phyloP scores from a whole-genome alignment of 1,140 invertebrate genomes.

The Batillaria attramentaria region DNA sequence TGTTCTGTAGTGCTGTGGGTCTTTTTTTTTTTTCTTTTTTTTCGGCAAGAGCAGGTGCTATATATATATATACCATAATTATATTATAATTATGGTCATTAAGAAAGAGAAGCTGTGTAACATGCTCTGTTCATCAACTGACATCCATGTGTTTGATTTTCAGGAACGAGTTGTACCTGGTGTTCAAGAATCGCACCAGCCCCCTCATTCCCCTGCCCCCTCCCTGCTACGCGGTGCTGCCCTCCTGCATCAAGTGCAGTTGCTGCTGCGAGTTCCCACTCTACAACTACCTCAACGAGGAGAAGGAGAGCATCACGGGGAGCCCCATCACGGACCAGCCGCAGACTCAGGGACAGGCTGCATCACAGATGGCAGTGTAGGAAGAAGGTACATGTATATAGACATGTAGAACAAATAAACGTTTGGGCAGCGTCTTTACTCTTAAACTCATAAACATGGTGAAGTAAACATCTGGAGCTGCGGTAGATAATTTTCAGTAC shows the following conservation, averaged over 20 bases:
- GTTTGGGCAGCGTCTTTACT: background rate
- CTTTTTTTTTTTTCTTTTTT: too few species aligned
- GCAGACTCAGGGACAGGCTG: background rate
- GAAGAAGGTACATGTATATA: background rate
- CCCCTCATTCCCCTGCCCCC: slow-evolving; percentile 90
- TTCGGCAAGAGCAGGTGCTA: too few species aligned
- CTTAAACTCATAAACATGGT: background rate
- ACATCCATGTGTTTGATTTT: slow-evolving; percentile 56
- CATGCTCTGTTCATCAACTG: background rate
- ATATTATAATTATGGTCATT: too few species aligned
- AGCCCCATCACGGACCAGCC: slow-evolving; percentile 18
- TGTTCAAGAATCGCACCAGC: slow-evolving; percentile 89
- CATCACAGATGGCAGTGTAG: background rate
- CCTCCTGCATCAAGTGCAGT: slow-evolving; percentile 84
- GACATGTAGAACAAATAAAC: background rate
- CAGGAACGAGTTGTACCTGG: slow-evolving; percentile 86
- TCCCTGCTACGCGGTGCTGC: slow-evolving; percentile 86
- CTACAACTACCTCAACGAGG: slow-evolving; percentile 74
- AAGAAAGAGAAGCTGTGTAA: background rate
- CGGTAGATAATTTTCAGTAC: too few species aligned
- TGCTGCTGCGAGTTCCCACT: slow-evolving; percentile 90
- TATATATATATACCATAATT: too few species aligned
- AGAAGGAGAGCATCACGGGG: slow-evolving; percentile 48
- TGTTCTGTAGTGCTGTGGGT: too few species aligned
- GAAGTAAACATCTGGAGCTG: too few species aligned